These are phyloP conservation scores for Ceyx margarethae DNA, from an alignment of 2,113 vertebrate genomes.

Conservation along the genomic window DNA sequence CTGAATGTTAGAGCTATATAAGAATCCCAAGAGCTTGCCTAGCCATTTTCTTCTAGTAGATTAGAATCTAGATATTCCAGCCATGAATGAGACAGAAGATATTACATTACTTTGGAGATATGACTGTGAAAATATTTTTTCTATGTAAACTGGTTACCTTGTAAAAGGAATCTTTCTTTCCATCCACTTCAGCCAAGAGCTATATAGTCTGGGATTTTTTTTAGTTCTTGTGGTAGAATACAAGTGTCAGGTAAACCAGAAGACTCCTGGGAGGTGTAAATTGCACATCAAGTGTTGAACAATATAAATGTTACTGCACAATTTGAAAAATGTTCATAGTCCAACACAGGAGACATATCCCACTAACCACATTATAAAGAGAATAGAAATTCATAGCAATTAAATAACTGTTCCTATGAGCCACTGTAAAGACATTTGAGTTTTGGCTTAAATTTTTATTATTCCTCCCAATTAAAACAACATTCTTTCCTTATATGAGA, in stretches of 20 bases:
- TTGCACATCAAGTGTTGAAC: not conserved
- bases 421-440: not conserved
- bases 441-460: not conserved
- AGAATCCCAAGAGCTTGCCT: not conserved
- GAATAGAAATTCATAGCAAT: not conserved
- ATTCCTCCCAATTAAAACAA: not conserved
- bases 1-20: not conserved
- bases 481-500: not conserved
- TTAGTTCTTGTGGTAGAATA: not conserved
- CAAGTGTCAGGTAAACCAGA: not conserved
- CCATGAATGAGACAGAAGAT: not conserved
- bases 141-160: not conserved
- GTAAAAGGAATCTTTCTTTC: not conserved
- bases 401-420: not conserved
- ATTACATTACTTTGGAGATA: not conserved
- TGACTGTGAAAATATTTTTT: not conserved
- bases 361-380: accelerated
- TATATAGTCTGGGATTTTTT: not conserved
- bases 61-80: not conserved
- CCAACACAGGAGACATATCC: not conserved
- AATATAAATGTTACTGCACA: not conserved
- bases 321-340: not conserved
- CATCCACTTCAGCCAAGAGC: not conserved
- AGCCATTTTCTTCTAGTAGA: not conserved
- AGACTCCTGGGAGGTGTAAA: not conserved